Evolutionary conservation across 2,113 vertebrate genomes (phyloP), one percentile per base, ranked within the genome.

Genomic region (Barnardius zonarius): DNA sequence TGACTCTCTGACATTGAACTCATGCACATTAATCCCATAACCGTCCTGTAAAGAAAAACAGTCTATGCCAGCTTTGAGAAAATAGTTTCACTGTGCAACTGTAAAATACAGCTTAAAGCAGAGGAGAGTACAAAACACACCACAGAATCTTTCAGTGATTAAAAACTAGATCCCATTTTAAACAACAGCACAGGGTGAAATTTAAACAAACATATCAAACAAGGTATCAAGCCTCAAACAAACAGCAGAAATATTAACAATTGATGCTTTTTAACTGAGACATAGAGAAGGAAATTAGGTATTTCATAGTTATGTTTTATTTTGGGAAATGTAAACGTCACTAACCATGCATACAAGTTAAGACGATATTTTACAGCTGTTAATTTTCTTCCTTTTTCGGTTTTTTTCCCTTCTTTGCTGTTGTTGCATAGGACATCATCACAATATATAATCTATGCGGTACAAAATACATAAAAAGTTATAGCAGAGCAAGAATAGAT

Each of bases 301-400:
- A 89, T n/a, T 90, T 79, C 66, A 91, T 93, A 94, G 94, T 97
- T 96, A 77, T 19, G 92, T 97, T 97, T 98, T 98, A 98, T 98
- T 98, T 97, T 97, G 89, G 57, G 97, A 98, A 98, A 98, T 97
- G 97, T 97, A 98, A 98, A 98, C 96, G 39, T 98, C 96, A 96
- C 97, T 98, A 98, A 97, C 96, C 98, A 98, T 98, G 98, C 98
- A 98, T 98, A 98, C 96, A 98, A 95, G 79, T 98, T 98, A 98
- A 97, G 97, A 98, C 75, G 46, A 69, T 96, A 97, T 96, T 97
- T 98, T 98, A 98, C 97, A 97, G 91, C 95, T 97, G 83, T 97
- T 97, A 95, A 75, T 94, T 96, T 93, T 97, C 94, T 83, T 97
- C 90, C 94, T 95, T 83, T 95, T 94, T 86, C 33, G 25, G 31